phyloP scores from a whole-genome alignment of 2,113 vertebrate species.

The Nothocercus julius region DNA sequence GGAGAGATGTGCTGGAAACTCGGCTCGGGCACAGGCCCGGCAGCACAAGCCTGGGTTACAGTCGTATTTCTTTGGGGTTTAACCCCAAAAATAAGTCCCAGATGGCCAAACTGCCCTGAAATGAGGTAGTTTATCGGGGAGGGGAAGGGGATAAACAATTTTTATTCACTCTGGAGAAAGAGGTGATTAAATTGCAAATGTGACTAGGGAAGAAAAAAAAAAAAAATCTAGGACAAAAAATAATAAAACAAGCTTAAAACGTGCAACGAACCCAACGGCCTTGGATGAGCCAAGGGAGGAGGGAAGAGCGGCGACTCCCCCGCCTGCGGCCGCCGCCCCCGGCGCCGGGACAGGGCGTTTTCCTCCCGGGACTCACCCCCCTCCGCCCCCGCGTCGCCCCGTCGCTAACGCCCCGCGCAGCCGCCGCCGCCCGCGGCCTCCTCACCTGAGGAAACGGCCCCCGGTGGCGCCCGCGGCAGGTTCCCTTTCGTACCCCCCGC shows the following conservation, averaged over 20 bases:
- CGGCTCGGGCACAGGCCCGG: fast-evolving
- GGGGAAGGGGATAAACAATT: background rate
- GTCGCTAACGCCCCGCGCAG: too few relatives aligned
- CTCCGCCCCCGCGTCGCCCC: too few relatives aligned
- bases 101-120: fast-evolving
- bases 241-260: background rate
- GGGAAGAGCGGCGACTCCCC: background rate
- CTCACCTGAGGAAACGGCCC: slow-evolving; percentile 5
- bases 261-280: fast-evolving
- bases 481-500: slow-evolving; percentile 74
- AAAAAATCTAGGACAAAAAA: too few relatives aligned
- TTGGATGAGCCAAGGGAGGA: fast-evolving
- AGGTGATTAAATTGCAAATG: fast-evolving
- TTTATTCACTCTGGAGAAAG: fast-evolving
- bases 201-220: too few relatives aligned
- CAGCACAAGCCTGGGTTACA: fast-evolving
- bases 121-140: fast-evolving
- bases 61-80: background rate
- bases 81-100: too few relatives aligned
- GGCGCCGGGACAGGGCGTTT: background rate
- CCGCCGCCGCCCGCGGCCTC: background rate
- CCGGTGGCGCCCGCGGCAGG: background rate
- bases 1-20: background rate
- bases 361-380: background rate
- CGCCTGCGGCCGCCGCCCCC: fast-evolving